phyloP scores from a whole-genome alignment of 2,113 vertebrate genomes.

The Anguilla rostrata region DNA sequence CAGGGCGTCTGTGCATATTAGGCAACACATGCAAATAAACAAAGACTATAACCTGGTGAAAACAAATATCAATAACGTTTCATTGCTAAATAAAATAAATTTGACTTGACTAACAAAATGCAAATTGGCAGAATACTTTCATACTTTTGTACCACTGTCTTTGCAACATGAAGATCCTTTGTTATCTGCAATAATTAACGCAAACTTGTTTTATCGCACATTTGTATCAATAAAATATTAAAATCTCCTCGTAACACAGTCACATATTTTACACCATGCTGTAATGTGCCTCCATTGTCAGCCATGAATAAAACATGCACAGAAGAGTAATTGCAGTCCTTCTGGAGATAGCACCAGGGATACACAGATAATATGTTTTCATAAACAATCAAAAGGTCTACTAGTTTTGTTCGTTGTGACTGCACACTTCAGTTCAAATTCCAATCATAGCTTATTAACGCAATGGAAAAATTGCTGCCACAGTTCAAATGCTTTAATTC shows the following conservation, averaged over 20 bases:
- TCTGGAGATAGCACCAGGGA: neutral
- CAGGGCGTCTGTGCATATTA: no score
- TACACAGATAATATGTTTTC: neutral
- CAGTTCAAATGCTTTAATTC: constrained; percentile 50
- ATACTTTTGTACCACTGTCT: constrained; percentile 34
- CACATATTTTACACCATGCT: neutral
- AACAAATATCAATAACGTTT: neutral
- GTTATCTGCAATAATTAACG: constrained; percentile 43
- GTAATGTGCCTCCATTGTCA: constrained; percentile 9
- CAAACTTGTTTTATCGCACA: constrained; percentile 13
- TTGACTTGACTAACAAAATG: constrained; percentile 1
- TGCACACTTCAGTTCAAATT: constrained; percentile 57
- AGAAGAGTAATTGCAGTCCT: neutral
- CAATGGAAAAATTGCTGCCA: constrained; percentile 40
- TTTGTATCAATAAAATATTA: constrained; percentile 40
- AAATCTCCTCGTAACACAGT: constrained; percentile 8
- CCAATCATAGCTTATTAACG: constrained; percentile 58
- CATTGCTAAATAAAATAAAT: constrained; percentile 39
- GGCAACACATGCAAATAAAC: no score
- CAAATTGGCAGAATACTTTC: constrained; percentile 30
- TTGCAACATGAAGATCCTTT: constrained; percentile 38
- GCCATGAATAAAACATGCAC: constrained; percentile 17
- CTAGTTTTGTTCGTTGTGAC: constrained; percentile 21
- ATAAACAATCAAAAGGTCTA: constrained; percentile 31
- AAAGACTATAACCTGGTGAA: constrained; percentile 15